phyloP scores from a whole-genome alignment of 2,888 invertebrate genomes.

The Eurytoma adleriae region DNA sequence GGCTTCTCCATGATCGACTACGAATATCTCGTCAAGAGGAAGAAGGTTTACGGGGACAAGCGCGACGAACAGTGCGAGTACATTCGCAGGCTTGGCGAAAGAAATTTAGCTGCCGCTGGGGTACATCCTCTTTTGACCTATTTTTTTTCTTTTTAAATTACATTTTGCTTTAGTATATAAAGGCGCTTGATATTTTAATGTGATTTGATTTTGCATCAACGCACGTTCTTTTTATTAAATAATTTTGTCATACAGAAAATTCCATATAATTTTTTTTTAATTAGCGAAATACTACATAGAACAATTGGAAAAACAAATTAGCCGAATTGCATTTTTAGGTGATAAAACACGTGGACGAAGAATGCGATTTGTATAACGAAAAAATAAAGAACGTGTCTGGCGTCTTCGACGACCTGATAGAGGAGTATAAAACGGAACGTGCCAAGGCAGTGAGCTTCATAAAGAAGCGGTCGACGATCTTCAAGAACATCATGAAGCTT shows the following conservation, averaged over 20 bases:
- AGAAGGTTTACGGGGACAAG: conserved; percentile 56
- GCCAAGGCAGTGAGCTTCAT: conserved; percentile 44
- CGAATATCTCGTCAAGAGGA: conserved; percentile 56
- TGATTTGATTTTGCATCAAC: background rate
- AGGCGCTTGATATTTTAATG: background rate
- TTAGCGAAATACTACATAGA: background rate
- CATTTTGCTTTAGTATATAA: background rate
- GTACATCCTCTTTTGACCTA: conserved; percentile 39
- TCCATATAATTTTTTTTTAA: background rate
- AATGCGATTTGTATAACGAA: conserved; percentile 44
- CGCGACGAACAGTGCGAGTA: conserved; percentile 59
- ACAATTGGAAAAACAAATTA: background rate
- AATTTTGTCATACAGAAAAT: background rate
- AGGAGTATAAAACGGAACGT: conserved; percentile 42
- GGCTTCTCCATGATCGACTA: conserved; percentile 60
- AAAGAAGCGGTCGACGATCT: conserved; percentile 48
- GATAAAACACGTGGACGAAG: conserved; percentile 60
- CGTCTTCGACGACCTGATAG: conserved; percentile 23
- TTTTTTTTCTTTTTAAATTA: background rate
- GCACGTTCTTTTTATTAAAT: background rate
- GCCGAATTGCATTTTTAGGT: conserved; percentile 47
- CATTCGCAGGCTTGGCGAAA: conserved; percentile 49
- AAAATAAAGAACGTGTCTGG: conserved; percentile 39
- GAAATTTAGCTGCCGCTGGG: conserved; percentile 51
- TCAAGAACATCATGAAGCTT: conserved; percentile 55